phyloP scores from a whole-genome alignment of 1,140 invertebrate species.

The Ladona fulva region DNA sequence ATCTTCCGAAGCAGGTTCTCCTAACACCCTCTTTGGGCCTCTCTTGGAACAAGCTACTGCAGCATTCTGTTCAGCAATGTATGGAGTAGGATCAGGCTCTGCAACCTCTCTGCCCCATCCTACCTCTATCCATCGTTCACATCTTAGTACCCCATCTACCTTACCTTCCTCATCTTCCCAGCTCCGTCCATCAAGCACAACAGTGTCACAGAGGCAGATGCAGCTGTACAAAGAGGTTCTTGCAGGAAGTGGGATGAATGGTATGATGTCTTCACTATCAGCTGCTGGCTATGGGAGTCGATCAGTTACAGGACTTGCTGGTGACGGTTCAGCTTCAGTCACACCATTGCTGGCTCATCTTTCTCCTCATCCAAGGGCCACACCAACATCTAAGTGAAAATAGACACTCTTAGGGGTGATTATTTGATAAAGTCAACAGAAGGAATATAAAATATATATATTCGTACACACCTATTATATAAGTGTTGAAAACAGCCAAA shows the following conservation, averaged over 20 bases:
- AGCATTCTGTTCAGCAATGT: conserved; percentile 15
- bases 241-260: conserved; percentile 14
- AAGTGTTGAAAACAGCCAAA: not conserved
- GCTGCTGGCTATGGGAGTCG: not conserved
- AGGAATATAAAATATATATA: not conserved
- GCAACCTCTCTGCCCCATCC: conserved; percentile 32
- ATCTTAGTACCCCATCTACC: conserved; percentile 27
- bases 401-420: not conserved
- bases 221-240: conserved; percentile 37
- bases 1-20: not conserved
- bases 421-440: not conserved
- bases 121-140: conserved; percentile 31
- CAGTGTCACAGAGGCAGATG: conserved; percentile 30
- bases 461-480: not conserved
- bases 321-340: conserved; percentile 11
- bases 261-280: not conserved
- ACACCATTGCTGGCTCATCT: conserved; percentile 1
- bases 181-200: conserved; percentile 11
- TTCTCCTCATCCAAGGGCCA: not conserved
- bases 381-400: conserved; percentile 9
- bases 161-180: conserved; percentile 23
- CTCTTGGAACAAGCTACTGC: conserved; percentile 13
- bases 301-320: not conserved
- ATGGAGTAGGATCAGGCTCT: conserved; percentile 19
- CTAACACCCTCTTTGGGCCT: not conserved